These are phyloP conservation scores for Zaprionus vittiger DNA, from an alignment of 1,140 invertebrate genomes.

Conservation along the genomic window DNA sequence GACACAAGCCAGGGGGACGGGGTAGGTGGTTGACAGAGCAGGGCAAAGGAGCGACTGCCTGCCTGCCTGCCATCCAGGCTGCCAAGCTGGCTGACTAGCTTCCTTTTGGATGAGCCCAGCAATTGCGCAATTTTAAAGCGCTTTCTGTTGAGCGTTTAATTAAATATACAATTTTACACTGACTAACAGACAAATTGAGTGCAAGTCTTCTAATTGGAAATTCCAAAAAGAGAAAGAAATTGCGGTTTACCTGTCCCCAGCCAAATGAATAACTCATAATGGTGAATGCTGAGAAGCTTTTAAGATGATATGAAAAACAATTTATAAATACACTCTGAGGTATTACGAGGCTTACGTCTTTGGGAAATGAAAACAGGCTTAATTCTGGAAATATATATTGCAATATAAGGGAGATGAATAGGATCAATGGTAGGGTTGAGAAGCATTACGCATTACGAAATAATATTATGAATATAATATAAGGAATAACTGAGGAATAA, in stretches of 20 bases:
- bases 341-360: neutral
- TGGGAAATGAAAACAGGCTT: neutral
- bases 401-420: neutral
- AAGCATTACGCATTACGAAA: neutral
- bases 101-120: conserved; percentile 50
- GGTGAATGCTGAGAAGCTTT: neutral
- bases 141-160: conserved; percentile 58
- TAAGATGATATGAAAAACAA: neutral
- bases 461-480: too few relatives aligned
- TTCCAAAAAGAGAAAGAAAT: conserved; percentile 14
- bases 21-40: neutral
- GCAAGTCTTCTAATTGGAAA: conserved; percentile 36
- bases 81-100: neutral
- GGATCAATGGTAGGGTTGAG: neutral
- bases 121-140: conserved; percentile 69
- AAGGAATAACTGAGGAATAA: too few relatives aligned
- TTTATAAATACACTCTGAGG: conserved; percentile 11
- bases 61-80: neutral
- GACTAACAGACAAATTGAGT: conserved; percentile 30
- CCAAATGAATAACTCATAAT: conserved; percentile 20
- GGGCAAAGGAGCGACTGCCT: neutral
- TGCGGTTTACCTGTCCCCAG: conserved; percentile 5
- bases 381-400: neutral
- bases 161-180: conserved; percentile 64
- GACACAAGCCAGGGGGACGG: neutral